Evolutionary conservation across 2,888 invertebrate genomes (phyloP), one percentile per base, ranked within the genome.

Genomic region (Catocala sponsa): DNA sequence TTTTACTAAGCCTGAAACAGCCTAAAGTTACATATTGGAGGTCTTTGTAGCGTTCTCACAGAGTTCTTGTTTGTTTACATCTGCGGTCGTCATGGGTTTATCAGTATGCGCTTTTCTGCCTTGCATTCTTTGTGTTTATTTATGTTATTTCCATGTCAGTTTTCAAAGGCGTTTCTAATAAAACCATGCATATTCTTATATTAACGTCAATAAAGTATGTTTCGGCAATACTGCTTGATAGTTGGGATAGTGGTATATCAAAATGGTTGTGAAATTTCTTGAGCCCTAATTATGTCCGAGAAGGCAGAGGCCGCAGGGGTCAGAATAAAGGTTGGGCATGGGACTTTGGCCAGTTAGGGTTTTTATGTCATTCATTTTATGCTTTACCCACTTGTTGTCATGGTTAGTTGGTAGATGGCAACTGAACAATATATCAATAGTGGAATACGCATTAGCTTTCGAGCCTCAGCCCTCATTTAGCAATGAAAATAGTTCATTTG

Each of bases 61-160:
- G 10, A 64, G 61, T 62, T 72, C 50, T 63, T 66, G 70, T 82
- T 85, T 87, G 86, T 87, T 86, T 86, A 86, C 84, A 85, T 80
- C 71, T 44, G 65, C 72, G 80, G 86, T 87, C 82, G 76, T 78
- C 79, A 84, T 81, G 83, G 85, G 79, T 79, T 68, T 79, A 69
- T 49, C 63, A 74, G 65, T 71, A 76, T 74, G 76, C 80, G 78
- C 72, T 76, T 70, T 73, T 69, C 65, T 64, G 56, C 54, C 59
- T 60, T 59, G 51, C 35, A 70, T 78, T 80, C 85, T 84, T 87
- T 86, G 85, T 87, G 81, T 85, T 80, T 85, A 82, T 83, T 78
- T 79, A 72, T 78, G 70, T 73, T 73, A 56, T 72, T 72, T 52
- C n/a, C 53, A 10, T 25, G 43, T 10, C 35, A 13, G n/a, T 58